phyloP scores from a whole-genome alignment of 2,888 invertebrate species.

The Pheosia gnoma region DNA sequence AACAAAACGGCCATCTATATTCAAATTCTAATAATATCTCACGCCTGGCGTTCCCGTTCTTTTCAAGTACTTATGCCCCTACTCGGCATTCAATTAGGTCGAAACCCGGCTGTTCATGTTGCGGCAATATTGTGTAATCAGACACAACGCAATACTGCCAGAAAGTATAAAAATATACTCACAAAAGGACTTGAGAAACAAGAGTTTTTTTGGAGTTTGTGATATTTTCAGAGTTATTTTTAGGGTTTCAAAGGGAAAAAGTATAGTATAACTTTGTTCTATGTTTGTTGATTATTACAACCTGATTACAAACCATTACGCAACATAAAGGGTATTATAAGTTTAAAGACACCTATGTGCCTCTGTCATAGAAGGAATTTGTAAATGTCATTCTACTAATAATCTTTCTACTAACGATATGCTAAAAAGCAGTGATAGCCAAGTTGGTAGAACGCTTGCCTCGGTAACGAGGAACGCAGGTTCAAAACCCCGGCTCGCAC shows the following conservation, averaged over 20 bases:
- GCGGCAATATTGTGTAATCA: neutral
- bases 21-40: constrained; percentile 33
- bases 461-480: no score
- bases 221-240: neutral
- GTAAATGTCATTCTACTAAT: no score
- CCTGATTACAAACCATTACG: no score
- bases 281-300: no score
- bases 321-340: no score
- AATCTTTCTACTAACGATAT: no score
- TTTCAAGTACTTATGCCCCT: constrained; percentile 23
- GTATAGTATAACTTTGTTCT: neutral
- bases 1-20: constrained; percentile 18
- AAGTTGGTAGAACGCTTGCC: no score
- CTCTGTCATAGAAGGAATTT: no score
- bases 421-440: no score
- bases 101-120: constrained; percentile 2
- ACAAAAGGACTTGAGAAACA: neutral
- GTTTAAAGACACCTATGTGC: no score
- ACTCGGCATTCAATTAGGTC: constrained; percentile 38
- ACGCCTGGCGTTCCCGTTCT: constrained; percentile 21
- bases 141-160: neutral
- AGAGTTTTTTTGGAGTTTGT: neutral
- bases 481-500: no score
- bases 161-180: neutral
- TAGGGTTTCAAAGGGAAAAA: neutral